A percentile compares a stretch with the other conserved stretches of the same genome.
phyloP scores from a whole-genome alignment of 92 coral and sea anemone species.

The Paramuricea clavata region DNA sequence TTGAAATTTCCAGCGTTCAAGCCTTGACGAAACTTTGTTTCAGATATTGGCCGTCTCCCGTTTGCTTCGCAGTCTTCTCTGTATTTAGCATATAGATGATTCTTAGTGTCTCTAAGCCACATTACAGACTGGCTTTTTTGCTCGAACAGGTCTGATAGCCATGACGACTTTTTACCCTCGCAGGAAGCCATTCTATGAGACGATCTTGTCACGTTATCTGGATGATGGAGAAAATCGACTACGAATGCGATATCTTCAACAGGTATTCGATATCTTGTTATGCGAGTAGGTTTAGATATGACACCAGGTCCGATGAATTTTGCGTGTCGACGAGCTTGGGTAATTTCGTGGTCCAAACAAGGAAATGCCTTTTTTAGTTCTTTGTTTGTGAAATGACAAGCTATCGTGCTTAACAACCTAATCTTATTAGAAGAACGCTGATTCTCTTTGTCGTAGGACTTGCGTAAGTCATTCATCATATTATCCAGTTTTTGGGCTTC shows the following conservation, averaged over 20 bases:
- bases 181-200: constrained; percentile 51
- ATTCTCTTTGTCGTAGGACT: not conserved
- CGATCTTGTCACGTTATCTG: constrained; percentile 38
- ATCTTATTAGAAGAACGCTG: constrained; percentile 7
- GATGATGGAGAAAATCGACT: constrained; percentile 58
- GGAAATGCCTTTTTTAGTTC: constrained; percentile 31
- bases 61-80: not conserved
- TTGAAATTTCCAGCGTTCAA: constrained; percentile 25
- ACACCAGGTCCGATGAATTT: not conserved
- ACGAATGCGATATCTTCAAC: constrained; percentile 52
- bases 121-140: constrained; percentile 22
- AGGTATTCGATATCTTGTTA: constrained; percentile 12
- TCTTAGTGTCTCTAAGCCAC: constrained; percentile 29
- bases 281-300: not conserved
- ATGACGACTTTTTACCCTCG: constrained; percentile 33
- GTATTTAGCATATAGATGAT: constrained; percentile 11
- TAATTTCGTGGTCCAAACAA: constrained; percentile 41
- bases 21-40: constrained; percentile 27
- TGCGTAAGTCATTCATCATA: not conserved
- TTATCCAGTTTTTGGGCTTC: not conserved
- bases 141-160: constrained; percentile 41
- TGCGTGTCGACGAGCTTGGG: constrained; percentile 27
- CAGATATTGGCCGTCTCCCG: constrained; percentile 34
- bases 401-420: constrained; percentile 37
- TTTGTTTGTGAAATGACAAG: constrained; percentile 28